Base-by-base conservation (phyloP, 2,113 vertebrate species). In the Paradoxurus hermaphroditus region DNA sequence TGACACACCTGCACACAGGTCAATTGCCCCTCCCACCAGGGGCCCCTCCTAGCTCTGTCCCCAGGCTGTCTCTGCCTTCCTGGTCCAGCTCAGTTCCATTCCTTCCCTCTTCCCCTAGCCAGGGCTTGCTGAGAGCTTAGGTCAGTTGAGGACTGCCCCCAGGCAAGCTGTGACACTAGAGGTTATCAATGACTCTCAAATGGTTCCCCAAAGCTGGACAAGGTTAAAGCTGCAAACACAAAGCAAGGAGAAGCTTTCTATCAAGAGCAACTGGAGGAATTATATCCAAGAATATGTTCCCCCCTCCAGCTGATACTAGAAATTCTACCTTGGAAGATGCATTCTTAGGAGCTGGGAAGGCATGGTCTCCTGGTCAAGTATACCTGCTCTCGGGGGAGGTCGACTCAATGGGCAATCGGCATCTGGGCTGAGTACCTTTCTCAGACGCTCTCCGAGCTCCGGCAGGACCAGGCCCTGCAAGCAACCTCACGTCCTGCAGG, bases 311-410 rank as follows among this genome's bases (percentile, higher is more conserved):
- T 77, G 83, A 68, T 23, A 53, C 41, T 49, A 63, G 62, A 85
- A 95, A 95, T 68, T 21, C 68, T 86, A 21, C 62, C 31, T 46
- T 46, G 70, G 51, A 62, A 81, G 63, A 53, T 44, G 51, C 78
- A 84, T 46, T 62, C 70, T 87, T 75, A 78, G 82, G 77, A 91
- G 51, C 62, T 7, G 29, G 68, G 21, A 29, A 72, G 25, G 23
- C 1, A 0, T 8, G 16, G 19, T 56, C 87, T 70, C 46, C 27
- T 21, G 11, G 14, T 21, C 23, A 36, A 16, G 4, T 4, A 18
- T 14, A 49, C 14, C 21, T 49, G 46, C 23, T 49, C 44, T 86
- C 5, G 0, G 72, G 19, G 36, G 36, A 86, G 25, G 36, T 3
- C 5, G 81, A 41, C 34, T 63, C 25, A 3, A 1, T 4, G n/a